Evolutionary conservation across 1,140 invertebrate genomes (phyloP).

Genomic region (Apis laboriosa): DNA sequence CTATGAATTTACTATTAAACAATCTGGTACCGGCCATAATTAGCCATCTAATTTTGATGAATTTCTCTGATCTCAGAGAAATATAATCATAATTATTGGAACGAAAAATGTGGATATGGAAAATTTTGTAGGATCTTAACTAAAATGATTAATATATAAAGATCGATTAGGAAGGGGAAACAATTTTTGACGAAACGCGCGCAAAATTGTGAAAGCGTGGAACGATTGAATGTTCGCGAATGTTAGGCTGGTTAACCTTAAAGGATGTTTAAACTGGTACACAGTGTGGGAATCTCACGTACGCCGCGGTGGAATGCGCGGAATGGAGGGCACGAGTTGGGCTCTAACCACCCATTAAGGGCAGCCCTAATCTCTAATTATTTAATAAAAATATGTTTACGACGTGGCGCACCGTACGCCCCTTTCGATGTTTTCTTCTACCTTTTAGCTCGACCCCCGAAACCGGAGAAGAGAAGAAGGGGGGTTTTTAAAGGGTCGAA

Average conservation of each 20-base stretch:
- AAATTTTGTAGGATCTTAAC: no score
- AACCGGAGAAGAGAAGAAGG: slow-evolving; percentile 45
- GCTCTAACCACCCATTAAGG: slow-evolving; percentile 78
- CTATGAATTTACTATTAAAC: no score
- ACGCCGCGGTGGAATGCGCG: slow-evolving; percentile 76
- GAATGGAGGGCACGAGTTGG: slow-evolving; percentile 80
- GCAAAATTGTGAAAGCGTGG: background rate
- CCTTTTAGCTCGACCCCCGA: slow-evolving; percentile 52
- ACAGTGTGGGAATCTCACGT: slow-evolving; percentile 81
- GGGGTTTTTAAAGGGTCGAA: slow-evolving; percentile 70
- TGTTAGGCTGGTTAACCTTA: background rate
- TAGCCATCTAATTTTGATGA: no score
- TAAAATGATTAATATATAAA: no score
- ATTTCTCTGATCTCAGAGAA: no score
- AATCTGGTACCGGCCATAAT: no score
- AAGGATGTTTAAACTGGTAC: slow-evolving; percentile 67
- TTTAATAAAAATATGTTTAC: slow-evolving; percentile 82
- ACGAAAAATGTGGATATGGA: no score
- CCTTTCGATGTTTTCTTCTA: slow-evolving; percentile 59
- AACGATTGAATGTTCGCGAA: slow-evolving; percentile 15
- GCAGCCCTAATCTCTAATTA: slow-evolving; percentile 81
- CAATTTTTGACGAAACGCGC: background rate
- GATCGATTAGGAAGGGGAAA: no score
- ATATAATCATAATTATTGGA: no score
- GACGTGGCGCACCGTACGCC: slow-evolving; percentile 79